These are phyloP conservation scores for Ladona fulva DNA, from an alignment of 1,140 invertebrate genomes.

Conservation along the genomic window DNA sequence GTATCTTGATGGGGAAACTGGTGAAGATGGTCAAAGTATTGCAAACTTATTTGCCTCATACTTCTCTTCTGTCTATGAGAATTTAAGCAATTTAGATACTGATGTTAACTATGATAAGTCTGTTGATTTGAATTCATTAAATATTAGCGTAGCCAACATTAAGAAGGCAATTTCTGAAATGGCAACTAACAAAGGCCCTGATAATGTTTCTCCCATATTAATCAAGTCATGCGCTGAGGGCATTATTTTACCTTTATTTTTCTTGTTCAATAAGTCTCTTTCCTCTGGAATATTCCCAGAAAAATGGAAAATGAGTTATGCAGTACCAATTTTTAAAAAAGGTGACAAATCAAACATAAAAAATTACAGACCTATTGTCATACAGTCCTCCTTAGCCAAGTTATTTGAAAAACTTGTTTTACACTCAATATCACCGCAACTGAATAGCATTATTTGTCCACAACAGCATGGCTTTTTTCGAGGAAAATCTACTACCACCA, in stretches of 20 bases:
- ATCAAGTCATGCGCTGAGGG: too few relatives aligned
- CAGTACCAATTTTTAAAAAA: constrained; percentile 19
- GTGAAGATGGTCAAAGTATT: too few relatives aligned
- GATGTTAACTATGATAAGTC: too few relatives aligned
- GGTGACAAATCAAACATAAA: constrained; percentile 19
- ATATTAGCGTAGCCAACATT: too few relatives aligned
- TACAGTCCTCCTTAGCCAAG: constrained; percentile 20
- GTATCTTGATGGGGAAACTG: too few relatives aligned
- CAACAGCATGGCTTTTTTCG: neutral
- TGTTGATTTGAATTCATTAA: too few relatives aligned
- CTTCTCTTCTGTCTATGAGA: too few relatives aligned
- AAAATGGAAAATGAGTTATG: neutral
- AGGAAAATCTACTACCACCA: constrained; percentile 21
- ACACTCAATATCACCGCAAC: neutral
- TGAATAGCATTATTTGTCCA: constrained; percentile 26
- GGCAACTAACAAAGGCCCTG: too few relatives aligned
- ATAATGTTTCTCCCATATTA: too few relatives aligned
- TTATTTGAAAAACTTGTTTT: constrained; percentile 21
- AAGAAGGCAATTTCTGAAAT: too few relatives aligned
- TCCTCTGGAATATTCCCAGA: neutral
- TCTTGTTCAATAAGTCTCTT: neutral
- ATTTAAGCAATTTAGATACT: too few relatives aligned
- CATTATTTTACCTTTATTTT: neutral
- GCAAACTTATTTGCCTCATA: too few relatives aligned
- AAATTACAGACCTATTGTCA: constrained; percentile 22